A percentile compares a stretch with the other conserved stretches of the same genome.
These are phyloP conservation scores for Mionectes olivaceus DNA, from an alignment of 2,797 vertebrate genomes.

Conservation along the genomic window DNA sequence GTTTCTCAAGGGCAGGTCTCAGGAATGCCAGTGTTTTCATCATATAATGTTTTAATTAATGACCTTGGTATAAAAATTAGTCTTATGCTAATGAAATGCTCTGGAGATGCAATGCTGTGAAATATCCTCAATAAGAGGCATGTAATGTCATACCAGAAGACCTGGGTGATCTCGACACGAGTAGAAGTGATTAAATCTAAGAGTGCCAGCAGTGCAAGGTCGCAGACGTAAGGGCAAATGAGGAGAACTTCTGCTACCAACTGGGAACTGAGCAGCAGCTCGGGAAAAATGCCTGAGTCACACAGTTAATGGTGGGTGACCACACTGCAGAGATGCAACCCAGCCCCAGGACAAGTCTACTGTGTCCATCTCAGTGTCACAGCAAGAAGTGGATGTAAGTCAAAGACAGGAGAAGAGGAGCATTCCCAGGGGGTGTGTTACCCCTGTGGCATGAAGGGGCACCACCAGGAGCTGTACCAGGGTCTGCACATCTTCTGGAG, in stretches of 20 bases:
- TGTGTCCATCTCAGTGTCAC: neutral
- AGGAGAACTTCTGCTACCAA: neutral
- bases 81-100: constrained; percentile 33
- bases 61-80: constrained; percentile 31
- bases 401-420: neutral
- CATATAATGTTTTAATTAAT: constrained; percentile 34
- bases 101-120: neutral
- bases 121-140: constrained; percentile 8
- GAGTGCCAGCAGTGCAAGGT: constrained; percentile 11
- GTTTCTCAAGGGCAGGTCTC: constrained; percentile 4
- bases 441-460: rapidly evolving
- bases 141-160: neutral
- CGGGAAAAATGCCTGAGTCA: constrained; percentile 1
- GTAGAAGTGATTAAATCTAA: constrained; percentile 30
- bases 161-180: neutral
- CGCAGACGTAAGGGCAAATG: neutral
- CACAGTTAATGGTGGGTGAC: constrained; percentile 36
- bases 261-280: constrained; percentile 23
- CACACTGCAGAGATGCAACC: neutral
- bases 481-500: neutral
- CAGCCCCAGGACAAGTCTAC: neutral
- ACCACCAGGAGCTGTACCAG: neutral
- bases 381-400: neutral
- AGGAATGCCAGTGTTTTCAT: neutral
- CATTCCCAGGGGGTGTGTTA: neutral